These are phyloP conservation scores for Salticus scenicus DNA, from an alignment of 2,888 invertebrate genomes.

Conservation along the genomic window DNA sequence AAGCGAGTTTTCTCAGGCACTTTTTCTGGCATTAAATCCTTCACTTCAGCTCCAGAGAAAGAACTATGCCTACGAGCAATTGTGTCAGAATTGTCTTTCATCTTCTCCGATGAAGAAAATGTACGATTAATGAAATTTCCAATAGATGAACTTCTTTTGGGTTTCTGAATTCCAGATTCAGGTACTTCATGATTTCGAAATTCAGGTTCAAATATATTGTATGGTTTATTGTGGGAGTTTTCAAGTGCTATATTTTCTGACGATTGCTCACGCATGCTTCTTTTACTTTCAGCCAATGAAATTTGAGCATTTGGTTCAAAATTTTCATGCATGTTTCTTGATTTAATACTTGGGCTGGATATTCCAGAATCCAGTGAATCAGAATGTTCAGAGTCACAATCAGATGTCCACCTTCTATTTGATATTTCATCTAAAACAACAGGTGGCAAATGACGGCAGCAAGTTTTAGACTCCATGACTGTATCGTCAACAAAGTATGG, in stretches of 20 bases:
- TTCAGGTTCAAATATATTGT: background rate
- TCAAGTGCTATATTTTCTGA: background rate
- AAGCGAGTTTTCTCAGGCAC: conserved; percentile 22
- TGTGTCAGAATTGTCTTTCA: conserved; percentile 21
- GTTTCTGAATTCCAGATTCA: background rate
- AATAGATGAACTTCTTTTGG: conserved; percentile 34
- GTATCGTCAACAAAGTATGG: background rate
- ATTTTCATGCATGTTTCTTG: conserved; percentile 29
- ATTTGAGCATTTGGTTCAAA: background rate
- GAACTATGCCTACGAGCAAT: conserved; percentile 35
- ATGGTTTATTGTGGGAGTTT: background rate
- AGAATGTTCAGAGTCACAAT: conserved; percentile 60
- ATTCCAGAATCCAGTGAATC: conserved; percentile 59
- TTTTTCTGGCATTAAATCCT: background rate
- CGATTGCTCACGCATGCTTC: background rate
- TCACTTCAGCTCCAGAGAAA: conserved; percentile 29
- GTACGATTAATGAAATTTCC: conserved; percentile 55
- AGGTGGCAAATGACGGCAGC: background rate
- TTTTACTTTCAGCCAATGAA: background rate
- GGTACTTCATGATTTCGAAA: background rate
- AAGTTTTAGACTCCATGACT: background rate
- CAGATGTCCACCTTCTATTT: conserved; percentile 55
- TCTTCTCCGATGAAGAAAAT: conserved; percentile 47
- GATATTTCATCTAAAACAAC: conserved; percentile 52
- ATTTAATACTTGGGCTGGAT: conserved; percentile 58